A percentile compares a stretch with the other conserved stretches of the same genome.
Conservation (phyloP, 2,113 vertebrate species). For the Chaetura pelagica region DNA sequence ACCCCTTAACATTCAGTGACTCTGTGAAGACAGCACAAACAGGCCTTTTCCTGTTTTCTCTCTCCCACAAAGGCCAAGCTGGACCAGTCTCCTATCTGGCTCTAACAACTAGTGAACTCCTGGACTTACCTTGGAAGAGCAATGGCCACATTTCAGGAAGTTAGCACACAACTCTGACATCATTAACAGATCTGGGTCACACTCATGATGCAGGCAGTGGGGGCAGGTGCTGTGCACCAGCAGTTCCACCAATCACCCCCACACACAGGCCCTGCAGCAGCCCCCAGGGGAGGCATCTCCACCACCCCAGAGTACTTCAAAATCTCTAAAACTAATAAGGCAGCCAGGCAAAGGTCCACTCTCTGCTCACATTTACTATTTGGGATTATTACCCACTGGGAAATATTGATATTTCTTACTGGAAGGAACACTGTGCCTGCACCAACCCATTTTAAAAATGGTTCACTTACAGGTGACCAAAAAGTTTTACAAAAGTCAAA, state of each 20-base stretch:
- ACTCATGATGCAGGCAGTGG: fast-evolving
- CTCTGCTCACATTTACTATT: neutral
- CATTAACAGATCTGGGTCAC: neutral
- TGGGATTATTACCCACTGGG: neutral
- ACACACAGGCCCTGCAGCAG: neutral
- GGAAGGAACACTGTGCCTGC: neutral
- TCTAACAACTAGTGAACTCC: neutral
- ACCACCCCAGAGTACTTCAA: neutral
- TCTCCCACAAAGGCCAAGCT: neutral
- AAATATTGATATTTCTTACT: neutral
- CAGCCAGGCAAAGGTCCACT: neutral
- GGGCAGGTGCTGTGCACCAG: neutral
- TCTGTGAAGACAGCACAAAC: neutral
- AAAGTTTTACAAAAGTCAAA: neutral
- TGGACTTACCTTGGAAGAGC: neutral
- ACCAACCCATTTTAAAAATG: fast-evolving
- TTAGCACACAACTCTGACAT: neutral
- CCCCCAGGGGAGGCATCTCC: neutral
- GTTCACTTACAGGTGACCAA: neutral
- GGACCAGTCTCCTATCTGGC: neutral
- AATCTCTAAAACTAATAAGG: neutral
- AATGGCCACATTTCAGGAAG: neutral
- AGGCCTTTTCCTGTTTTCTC: neutral
- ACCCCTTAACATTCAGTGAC: no score
- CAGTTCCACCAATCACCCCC: neutral